Evolutionary conservation across 1,140 invertebrate genomes (phyloP).

Genomic region (Brachionus koreanus): DNA sequence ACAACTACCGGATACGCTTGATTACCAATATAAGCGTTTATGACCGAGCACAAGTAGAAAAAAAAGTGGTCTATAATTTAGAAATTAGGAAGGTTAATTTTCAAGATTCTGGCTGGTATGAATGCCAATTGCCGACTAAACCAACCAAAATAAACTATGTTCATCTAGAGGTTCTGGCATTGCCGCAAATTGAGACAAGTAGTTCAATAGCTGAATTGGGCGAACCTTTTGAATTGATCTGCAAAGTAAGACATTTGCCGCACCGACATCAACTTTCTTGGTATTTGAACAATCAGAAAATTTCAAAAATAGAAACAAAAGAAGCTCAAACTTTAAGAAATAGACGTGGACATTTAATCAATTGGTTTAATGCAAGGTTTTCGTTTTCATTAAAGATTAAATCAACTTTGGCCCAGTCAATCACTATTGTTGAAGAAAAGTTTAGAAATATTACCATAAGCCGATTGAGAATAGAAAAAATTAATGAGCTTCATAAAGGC

Average conservation of each 20-base stretch:
- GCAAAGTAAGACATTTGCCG: slow-evolving; percentile 12
- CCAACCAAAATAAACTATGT: slow-evolving; percentile 38
- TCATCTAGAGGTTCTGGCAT: slow-evolving; percentile 12
- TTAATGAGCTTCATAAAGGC: slow-evolving; percentile 11
- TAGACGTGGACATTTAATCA: not conserved
- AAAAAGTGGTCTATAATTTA: slow-evolving; percentile 11
- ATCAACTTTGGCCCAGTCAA: not conserved
- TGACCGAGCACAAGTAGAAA: not conserved
- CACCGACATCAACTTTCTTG: not conserved
- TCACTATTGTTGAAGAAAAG: not conserved
- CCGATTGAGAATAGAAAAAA: not conserved
- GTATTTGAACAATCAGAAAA: not conserved
- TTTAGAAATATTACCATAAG: not conserved
- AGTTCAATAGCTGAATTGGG: not conserved
- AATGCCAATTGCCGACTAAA: slow-evolving; percentile 39
- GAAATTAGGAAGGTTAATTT: slow-evolving; percentile 15
- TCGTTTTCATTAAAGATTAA: not conserved
- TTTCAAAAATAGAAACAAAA: not conserved
- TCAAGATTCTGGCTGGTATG: slow-evolving; percentile 35
- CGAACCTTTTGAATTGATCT: not conserved
- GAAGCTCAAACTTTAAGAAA: not conserved
- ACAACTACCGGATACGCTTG: not conserved
- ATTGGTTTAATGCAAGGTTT: not conserved
- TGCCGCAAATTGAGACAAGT: not conserved
- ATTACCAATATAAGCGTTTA: not conserved